Evolutionary conservation across 2,888 invertebrate species (phyloP), one percentile per base, ranked within the genome.

Genomic region (Busseola fusca): DNA sequence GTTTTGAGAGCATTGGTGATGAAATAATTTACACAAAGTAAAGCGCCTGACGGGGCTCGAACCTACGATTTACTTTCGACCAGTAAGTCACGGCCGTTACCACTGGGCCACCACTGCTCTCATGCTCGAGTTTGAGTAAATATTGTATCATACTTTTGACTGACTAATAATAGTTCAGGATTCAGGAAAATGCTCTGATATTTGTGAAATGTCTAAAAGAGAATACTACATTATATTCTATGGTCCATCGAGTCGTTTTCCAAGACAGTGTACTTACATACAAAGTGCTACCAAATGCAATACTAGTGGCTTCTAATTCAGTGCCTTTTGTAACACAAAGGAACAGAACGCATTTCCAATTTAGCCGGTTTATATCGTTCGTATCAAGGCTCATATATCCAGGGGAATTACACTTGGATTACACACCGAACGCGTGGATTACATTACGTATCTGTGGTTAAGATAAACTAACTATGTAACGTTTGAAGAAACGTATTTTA

Each of bases 331-430:
- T 42, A 60, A 80, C 57, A 80, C 78, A 81, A 79, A 79, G 77
- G 67, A 58, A 70, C 16, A 18, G 48, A 71, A 66, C 74, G 70
- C 71, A 66, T 80, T 68, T 74, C 64, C 74, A 80, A 83, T 82
- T 83, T 72, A 66, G 52, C 40, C 52, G 72, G 63, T 64, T 74
- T 69, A 83, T 74, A 72, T 60, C 67, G 59, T 72, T 72, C 40
- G 72, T 75, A 74, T 81, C 74, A 68, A 57, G 66, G 34, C 72
- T 67, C 84, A 72, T 81, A 84, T 76, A 84, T 81, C 84, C 72
- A 64, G 52, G 34, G 63, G 81, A 76, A 81, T 83, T 83, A 83
- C 73, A 58, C 64, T 27, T 54, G 83, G 76, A 81, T 83, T 81
- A 84, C 67, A 54, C 27, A 57, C 12, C 12, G 66, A 74, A 73